These are phyloP conservation scores for Apamea crenata DNA, from an alignment of 2,888 invertebrate genomes.

Conservation along the genomic window DNA sequence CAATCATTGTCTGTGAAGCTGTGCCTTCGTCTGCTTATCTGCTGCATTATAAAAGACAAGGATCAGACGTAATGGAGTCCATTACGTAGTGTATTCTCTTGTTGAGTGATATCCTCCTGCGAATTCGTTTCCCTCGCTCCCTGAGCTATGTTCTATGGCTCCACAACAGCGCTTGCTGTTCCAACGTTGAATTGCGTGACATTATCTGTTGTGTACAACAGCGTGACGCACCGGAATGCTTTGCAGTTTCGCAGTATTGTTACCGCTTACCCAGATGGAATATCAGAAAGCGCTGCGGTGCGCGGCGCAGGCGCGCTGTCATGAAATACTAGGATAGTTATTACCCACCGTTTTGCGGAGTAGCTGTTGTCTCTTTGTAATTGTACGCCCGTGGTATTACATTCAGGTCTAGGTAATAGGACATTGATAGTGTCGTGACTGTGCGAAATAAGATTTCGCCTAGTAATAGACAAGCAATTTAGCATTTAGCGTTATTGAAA, in stretches of 20 bases:
- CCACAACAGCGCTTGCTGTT: constrained; percentile 41
- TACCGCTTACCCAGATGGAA: constrained; percentile 68
- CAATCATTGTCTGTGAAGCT: constrained; percentile 84
- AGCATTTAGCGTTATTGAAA: constrained; percentile 75
- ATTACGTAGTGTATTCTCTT: constrained; percentile 72
- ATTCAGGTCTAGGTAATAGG: constrained; percentile 77
- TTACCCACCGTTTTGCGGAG: constrained; percentile 75
- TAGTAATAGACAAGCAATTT: constrained; percentile 75
- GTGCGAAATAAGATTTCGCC: constrained; percentile 76
- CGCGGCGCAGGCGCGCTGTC: constrained; percentile 54
- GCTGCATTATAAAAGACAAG: constrained; percentile 76
- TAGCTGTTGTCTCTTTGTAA: constrained; percentile 78
- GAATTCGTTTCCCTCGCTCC: constrained; percentile 42
- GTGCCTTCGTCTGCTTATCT: constrained; percentile 79
- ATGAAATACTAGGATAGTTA: constrained; percentile 73
- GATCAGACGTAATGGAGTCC: constrained; percentile 78
- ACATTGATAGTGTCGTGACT: constrained; percentile 81
- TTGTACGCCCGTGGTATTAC: constrained; percentile 75
- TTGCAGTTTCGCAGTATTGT: constrained; percentile 70
- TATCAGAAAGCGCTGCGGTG: constrained; percentile 73
- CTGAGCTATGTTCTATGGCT: constrained; percentile 19
- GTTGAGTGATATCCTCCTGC: constrained; percentile 50
- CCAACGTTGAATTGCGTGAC: constrained; percentile 64
- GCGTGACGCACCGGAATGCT: constrained; percentile 71
- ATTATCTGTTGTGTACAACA: constrained; percentile 68